These are phyloP conservation scores for Cisticola juncidis DNA, from an alignment of 2,113 vertebrate genomes.

Conservation along the genomic window DNA sequence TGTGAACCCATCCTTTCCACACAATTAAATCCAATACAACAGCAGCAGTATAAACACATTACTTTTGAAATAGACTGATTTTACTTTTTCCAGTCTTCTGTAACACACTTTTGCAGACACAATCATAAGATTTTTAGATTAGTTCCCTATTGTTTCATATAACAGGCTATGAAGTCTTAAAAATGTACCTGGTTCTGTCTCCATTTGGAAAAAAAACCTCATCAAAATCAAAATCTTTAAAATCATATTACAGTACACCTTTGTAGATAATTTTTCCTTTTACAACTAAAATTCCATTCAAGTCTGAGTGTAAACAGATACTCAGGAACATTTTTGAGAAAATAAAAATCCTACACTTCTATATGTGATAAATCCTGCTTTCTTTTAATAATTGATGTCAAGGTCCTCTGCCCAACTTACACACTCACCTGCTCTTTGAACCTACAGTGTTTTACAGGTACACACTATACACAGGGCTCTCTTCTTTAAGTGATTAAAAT, in stretches of 20 bases:
- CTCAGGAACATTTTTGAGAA: slow-evolving; percentile 31
- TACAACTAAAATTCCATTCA: slow-evolving; percentile 13
- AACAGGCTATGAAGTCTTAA: background rate
- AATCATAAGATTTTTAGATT: background rate
- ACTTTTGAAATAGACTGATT: background rate
- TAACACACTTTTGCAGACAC: background rate
- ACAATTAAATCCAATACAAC: background rate
- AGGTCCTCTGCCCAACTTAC: background rate
- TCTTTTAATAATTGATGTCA: slow-evolving; percentile 49
- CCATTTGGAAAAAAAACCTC: background rate
- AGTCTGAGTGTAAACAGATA: slow-evolving; percentile 18
- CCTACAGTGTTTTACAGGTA: background rate
- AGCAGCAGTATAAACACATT: background rate
- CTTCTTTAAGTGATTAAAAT: background rate
- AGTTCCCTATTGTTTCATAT: background rate
- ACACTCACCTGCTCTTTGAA: slow-evolving; percentile 12
- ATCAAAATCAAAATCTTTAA: background rate
- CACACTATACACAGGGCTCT: background rate
- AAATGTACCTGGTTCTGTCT: background rate
- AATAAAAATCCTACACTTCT: slow-evolving; percentile 26
- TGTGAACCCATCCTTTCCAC: background rate
- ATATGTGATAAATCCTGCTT: slow-evolving; percentile 44
- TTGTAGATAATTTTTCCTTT: background rate
- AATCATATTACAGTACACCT: background rate
- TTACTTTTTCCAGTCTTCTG: background rate